These are phyloP conservation scores for Sinosuthora webbiana DNA, from an alignment of 2,113 vertebrate species.

Conservation along the genomic window DNA sequence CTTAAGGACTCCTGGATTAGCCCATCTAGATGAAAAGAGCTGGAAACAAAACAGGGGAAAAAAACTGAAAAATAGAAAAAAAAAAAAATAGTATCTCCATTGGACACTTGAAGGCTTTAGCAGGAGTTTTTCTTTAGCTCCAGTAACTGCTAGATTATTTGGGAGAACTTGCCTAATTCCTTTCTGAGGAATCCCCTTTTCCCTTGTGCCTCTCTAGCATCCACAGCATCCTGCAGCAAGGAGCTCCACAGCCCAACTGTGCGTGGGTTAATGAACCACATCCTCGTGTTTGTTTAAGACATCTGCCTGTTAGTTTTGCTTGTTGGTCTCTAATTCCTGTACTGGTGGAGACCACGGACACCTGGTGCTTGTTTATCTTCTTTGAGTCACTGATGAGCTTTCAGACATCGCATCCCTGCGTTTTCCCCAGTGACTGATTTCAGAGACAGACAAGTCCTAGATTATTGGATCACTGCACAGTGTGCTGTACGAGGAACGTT, in stretches of 20 bases:
- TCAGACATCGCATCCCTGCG: neutral
- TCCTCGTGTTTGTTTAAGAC: conserved; percentile 15
- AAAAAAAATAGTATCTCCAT: neutral
- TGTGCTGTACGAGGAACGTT: neutral
- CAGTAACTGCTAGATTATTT: neutral
- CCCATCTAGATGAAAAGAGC: neutral
- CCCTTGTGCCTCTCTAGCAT: neutral
- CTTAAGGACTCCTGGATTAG: neutral
- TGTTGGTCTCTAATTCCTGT: conserved; percentile 21
- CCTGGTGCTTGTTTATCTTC: conserved; percentile 42
- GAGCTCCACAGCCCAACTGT: neutral
- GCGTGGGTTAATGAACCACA: neutral
- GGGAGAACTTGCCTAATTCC: neutral
- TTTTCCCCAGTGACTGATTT: neutral
- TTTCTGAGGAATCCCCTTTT: neutral
- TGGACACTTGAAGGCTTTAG: neutral
- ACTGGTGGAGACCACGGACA: neutral
- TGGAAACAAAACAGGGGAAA: neutral
- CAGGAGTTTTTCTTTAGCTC: neutral
- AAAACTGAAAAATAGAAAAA: neutral
- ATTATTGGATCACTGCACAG: neutral
- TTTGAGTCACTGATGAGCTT: neutral
- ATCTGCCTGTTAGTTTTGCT: conserved; percentile 38
- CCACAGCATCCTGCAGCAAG: neutral
- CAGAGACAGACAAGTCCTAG: neutral